Evolutionary conservation across 2,797 vertebrate species (phyloP), one percentile per base, ranked within the genome.

Genomic region (Rhinella marina): DNA sequence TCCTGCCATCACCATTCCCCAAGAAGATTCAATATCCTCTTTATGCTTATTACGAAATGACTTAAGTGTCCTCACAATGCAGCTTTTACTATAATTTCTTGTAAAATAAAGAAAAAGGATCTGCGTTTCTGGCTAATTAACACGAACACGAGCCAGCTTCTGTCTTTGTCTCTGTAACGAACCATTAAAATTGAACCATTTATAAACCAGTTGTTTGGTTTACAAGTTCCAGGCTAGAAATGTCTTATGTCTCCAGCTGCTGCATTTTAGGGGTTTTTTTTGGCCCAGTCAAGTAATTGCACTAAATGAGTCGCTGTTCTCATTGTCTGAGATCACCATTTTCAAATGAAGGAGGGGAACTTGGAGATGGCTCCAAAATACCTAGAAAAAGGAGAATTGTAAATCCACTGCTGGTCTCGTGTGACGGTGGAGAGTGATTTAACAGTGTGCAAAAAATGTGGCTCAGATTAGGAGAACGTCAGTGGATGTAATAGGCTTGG

Each of bases 121-220:
- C 29, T 84, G 52, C 48, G 2, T 16, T 61, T 75, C 48, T 25
- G 70, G 32, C 29, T 61, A 48, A 50, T 84, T 75, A 62, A 14
- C 12, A 56, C 16, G 16, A 56, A 57, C 52, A 14, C 17, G 13
- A 56, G 52, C 52, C 52, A 17, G 50, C 59, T 56, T 29, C 68
- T 50, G 16, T 14, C 56, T 25, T 41, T 62, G 56, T 76, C 23
- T 25, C 54, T 5, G 52, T 50, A 84, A 84, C 10, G 56, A 84
- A 84, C 83, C 68, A 72, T 62, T 75, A 84, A 56, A 75, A n/a
- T 59, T 21, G 56, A 61, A 84, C 68, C 68, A 61, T 32, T 72
- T 75, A 52, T 11, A 41, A 32, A n/a, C 13, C 29, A 75, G 19
- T 76, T 84, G 68, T 84, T 75, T 76, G 70, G 59, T 73, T 61